Base-by-base conservation (phyloP, 2,888 invertebrate genomes). In the Lydus trimaculatus region DNA sequence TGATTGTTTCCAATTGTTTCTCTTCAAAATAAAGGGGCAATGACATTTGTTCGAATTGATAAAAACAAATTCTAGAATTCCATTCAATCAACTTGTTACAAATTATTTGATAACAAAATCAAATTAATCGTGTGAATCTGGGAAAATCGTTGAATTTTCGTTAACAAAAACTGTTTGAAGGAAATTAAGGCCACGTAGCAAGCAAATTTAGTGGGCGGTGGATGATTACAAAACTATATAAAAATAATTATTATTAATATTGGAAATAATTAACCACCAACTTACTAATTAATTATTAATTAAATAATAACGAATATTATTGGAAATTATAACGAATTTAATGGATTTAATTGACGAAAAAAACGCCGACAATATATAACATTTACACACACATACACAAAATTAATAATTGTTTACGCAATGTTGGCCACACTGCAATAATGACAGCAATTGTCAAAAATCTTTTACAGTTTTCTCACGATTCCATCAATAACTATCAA, bases 141-240 rank as follows among this genome's bases (percentile, higher is more conserved):
- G 59, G 31, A 31, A 60, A 31, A n/a, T n/a, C 1, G 7, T 23
- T 20, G 61, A 13, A 20, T 23, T 31, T 31, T 20, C 33, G n/a
- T 36, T 3, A 13, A 6, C 13, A 31, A 64, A 23, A 39, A 63
- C 31, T 5, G 6, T 15, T 31, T 36, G 4, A 25, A 1, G 28
- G 36, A 58, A 58, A 13, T 58, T 25, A 39, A 58, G 64, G 64
- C 64, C 64, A 64, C 64, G 64, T 64, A 64, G 64, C 36, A 36
- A 17, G n/a, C 28, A 17, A 25, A 31, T 23, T 25, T 25, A 58
- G 58, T 64, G 64, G 64, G 58, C 64, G 64, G 64, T 39, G 64
- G 58, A 56, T 56, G 56, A 28, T 56, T 56, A 15, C n/a, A 28
- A 56, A 56, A 56, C 28, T 6, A 56, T 15, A 28, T 2, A 13